Evolutionary conservation across 2,888 invertebrate species (phyloP), one percentile per base, ranked within the genome.

Genomic region (Aplocera efformata): DNA sequence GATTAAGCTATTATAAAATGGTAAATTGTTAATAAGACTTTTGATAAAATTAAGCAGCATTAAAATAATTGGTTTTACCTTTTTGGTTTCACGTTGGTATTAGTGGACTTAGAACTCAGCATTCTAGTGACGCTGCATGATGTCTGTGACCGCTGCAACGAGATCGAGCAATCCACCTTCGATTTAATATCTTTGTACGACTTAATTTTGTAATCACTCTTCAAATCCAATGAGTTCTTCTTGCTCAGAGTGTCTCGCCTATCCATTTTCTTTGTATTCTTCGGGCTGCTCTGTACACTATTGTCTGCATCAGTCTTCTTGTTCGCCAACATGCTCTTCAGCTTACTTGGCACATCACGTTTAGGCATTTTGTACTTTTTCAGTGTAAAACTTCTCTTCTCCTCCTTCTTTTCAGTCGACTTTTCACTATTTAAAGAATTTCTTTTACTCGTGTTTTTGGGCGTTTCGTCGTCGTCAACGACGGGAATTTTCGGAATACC

Each of bases 101-200:
- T 83, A 1, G 79, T 67, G 28, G 84, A 81, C 60, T 86, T 88
- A 30, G 85, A 82, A 60, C 78, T 85, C 50, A 86, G 61, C 76
- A 86, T 79, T 63, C 88, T 80, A 51, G 75, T 78, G 33, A 88
- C 84, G 65, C 82, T 84, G 57, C 85, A 82, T 6, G 88, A 81
- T 40, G 88, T 89, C 63, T 86, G 86, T 32, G 86, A 86, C 48
- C 86, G 70, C 73, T 88, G 85, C 50, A 86, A 67, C 6, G 85
- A 82, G 61, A 84, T 84, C 10, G 88, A 85, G 64, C 91, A 90
- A 52, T 90, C 90, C 46, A 96, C 93, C 79, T 95, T 94, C 30
- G 97, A 95, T 78, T 97, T 97, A 22, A 97, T 94, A 72, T 97
- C 96, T 78, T 94, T 95, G 53, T 93, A 92, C 7, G 93, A 91